Base-by-base conservation (phyloP, 2,113 vertebrate species). In the Paradoxurus hermaphroditus region DNA sequence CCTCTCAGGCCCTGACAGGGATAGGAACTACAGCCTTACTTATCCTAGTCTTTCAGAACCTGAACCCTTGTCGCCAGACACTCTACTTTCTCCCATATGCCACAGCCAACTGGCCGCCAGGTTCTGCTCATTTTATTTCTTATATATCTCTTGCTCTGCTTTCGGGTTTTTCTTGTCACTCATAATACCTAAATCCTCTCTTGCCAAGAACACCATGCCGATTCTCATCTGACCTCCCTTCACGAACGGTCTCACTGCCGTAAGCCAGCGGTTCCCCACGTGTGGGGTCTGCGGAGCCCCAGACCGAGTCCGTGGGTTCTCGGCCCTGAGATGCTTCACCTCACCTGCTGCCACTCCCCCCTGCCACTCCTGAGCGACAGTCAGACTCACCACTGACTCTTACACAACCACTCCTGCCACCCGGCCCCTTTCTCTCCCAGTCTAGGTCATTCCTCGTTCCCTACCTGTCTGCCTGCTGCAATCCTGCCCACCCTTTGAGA, bases 301-400 rank as follows among this genome's bases (percentile, higher is more conserved):
- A 10, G 56, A 75, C 0, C 29, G 29, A 83, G 36, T 7, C 21
- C 67, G 39, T 0, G 3, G 0, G 0, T 27, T 70, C 39, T 18
- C 21, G 39, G 12, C 9, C 63, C 27, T 65, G 65, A 36, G 63
- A 23, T 0, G 27, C 23, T 44, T 49, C 49, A 21, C n/a, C 27
- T 46, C 46, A 8, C 4, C 68, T 18, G 12, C 51, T 21, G 11
- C 41, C 0, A 15, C 29, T 56, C 36, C 44, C 70, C 90, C n/a
- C n/a, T 15, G 19, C 3, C 23, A 51, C 46, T 25, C 39, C 41
- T 19, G 21, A 65, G 90, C 12, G 6, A 11, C 15, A 53, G 23
- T 29, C 41, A 49, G 2, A 13, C 15, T 34, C 36, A 4, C 82
- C 44, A 4, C 0, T 1, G 44, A 34, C 31, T n/a, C 53, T 10